A percentile compares a stretch with the other conserved stretches of the same genome.
Evolutionary conservation across 2,888 invertebrate species (phyloP).

Genomic region (Lycocerus yunnanus): DNA sequence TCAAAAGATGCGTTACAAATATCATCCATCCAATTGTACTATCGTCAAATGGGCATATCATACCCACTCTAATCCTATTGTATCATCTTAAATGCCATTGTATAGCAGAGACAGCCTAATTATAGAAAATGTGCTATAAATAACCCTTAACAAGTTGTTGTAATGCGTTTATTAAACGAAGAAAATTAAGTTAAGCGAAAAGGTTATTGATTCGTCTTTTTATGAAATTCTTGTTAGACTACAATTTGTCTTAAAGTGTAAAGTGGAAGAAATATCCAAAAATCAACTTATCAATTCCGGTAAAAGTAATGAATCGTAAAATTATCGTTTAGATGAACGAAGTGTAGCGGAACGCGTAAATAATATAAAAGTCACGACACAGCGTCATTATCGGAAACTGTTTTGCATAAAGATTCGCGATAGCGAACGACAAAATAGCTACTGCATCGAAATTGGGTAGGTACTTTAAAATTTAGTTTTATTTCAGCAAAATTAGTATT

Average conservation of each 20-base stretch:
- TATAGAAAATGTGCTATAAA: constrained; percentile 46
- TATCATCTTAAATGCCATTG: constrained; percentile 46
- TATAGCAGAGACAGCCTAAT: constrained; percentile 44
- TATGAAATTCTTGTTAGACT: not conserved
- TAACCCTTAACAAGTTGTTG: constrained; percentile 34
- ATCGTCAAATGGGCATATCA: constrained; percentile 47
- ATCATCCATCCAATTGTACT: constrained; percentile 48
- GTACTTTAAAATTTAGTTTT: constrained; percentile 45
- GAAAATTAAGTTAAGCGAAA: not conserved
- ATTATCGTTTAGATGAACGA: constrained; percentile 51
- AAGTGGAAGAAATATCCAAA: constrained; percentile 20
- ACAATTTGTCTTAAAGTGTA: constrained; percentile 18
- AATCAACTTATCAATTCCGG: constrained; percentile 54
- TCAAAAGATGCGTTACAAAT: constrained; percentile 49
- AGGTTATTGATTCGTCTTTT: not conserved
- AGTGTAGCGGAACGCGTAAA: constrained; percentile 51
- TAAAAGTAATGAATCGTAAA: constrained; percentile 56
- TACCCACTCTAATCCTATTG: constrained; percentile 47
- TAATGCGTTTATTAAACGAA: constrained; percentile 2
- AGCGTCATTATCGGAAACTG: constrained; percentile 56
- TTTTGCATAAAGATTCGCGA: constrained; percentile 56
- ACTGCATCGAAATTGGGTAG: constrained; percentile 46
- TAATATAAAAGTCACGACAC: constrained; percentile 54
- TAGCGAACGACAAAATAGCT: constrained; percentile 48
- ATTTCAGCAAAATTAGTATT: constrained; percentile 50